These are phyloP conservation scores for Agapetus fuscipes DNA, from an alignment of 2,888 invertebrate genomes.

Conservation along the genomic window DNA sequence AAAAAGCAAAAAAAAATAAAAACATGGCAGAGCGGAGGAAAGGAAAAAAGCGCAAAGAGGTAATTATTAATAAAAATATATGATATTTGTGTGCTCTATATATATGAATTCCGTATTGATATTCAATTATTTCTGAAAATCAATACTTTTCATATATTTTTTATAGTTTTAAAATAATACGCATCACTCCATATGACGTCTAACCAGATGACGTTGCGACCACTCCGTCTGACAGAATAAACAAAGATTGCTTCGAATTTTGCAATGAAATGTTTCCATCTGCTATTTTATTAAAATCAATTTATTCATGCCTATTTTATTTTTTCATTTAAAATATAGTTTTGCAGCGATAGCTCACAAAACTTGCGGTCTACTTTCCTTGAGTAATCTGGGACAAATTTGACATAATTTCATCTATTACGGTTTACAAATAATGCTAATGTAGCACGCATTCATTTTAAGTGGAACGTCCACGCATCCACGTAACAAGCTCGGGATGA, in stretches of 20 bases:
- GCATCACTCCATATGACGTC: conserved; percentile 9
- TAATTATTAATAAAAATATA: conserved; percentile 28
- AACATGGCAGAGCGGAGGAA: conserved; percentile 55
- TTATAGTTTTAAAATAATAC: background rate
- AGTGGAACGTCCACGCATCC: background rate
- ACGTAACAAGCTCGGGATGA: conserved; percentile 1
- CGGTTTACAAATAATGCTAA: conserved; percentile 7
- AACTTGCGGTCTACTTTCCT: too few species aligned
- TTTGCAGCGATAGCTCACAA: too few species aligned
- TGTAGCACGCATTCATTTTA: conserved; percentile 3
- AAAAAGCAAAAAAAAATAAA: conserved; percentile 12
- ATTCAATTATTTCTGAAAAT: background rate
- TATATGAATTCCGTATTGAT: background rate
- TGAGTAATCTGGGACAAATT: too few species aligned
- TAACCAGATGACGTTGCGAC: conserved; percentile 13
- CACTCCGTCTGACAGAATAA: conserved; percentile 3
- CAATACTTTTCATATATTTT: background rate
- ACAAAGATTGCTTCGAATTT: background rate
- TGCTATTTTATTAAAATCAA: background rate
- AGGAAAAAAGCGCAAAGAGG: conserved; percentile 54
- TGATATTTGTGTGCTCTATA: background rate
- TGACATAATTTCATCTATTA: too few species aligned
- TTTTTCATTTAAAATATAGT: too few species aligned
- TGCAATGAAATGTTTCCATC: background rate
- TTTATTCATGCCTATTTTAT: background rate